Conservation (phyloP, 2,113 vertebrate species). For the Ailuropoda melanoleuca region DNA sequence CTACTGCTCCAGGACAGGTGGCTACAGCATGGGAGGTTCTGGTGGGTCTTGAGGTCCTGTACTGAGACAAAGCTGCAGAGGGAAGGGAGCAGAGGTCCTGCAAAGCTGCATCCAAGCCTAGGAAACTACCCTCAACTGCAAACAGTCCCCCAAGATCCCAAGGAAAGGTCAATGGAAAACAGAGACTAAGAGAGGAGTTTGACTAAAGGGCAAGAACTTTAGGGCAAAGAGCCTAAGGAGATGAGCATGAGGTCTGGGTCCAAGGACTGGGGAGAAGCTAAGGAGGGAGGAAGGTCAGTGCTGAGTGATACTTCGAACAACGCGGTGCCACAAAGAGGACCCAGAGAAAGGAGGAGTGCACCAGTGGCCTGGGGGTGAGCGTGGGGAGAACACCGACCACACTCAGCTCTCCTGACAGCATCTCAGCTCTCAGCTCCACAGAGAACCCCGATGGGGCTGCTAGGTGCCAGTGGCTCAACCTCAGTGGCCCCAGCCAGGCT, state of each 20-base stretch:
- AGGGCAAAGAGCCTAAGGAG: neutral
- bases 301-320: neutral
- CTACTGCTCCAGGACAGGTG: constrained; percentile 67
- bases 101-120: neutral
- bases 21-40: constrained; percentile 69
- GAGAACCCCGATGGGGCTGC: neutral
- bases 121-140: neutral
- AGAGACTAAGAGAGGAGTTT: neutral
- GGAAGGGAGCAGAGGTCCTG: neutral
- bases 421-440: neutral
- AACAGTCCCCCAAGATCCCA: neutral
- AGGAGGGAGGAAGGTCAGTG: neutral
- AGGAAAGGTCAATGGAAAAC: neutral
- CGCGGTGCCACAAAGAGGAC: neutral
- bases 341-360: neutral
- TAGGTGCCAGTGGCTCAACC: neutral
- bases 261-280: neutral
- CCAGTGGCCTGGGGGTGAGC: neutral
- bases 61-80: constrained; percentile 74
- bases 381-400: neutral
- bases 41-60: constrained; percentile 59
- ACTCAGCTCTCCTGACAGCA: neutral
- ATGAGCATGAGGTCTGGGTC: neutral
- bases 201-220: neutral
- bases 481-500: neutral